Evolutionary conservation across 2,888 invertebrate genomes (phyloP).

Genomic region (Pantelozetes paolii): DNA sequence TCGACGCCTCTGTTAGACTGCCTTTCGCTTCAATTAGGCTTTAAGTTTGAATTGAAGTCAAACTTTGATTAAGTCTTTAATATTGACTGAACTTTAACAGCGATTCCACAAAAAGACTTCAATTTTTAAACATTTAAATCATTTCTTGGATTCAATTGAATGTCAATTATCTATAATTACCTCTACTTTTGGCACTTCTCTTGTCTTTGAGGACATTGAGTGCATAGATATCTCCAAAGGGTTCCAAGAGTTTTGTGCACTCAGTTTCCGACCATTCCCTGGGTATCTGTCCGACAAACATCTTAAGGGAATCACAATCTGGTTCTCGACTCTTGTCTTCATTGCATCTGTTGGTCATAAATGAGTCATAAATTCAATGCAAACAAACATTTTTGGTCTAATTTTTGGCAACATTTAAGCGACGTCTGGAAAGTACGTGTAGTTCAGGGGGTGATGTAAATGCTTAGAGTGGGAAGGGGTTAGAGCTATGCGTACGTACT

Average conservation of each 20-base stretch:
- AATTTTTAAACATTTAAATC: too few relatives aligned
- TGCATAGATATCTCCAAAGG: slow-evolving; percentile 93
- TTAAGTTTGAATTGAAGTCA: too few relatives aligned
- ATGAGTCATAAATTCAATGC: not conserved
- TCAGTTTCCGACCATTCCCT: slow-evolving; percentile 97
- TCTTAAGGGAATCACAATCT: slow-evolving; percentile 98
- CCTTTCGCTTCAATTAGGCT: too few relatives aligned
- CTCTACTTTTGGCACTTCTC: slow-evolving; percentile 94
- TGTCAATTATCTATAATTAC: slow-evolving; percentile 62
- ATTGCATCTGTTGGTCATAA: not conserved
- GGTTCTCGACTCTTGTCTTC: slow-evolving; percentile 59
- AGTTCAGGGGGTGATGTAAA: too few relatives aligned
- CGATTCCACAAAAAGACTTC: too few relatives aligned
- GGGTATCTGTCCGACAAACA: slow-evolving; percentile 98
- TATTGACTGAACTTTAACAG: too few relatives aligned
- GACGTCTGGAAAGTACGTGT: too few relatives aligned
- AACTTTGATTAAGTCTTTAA: not conserved
- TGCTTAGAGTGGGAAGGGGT: too few relatives aligned
- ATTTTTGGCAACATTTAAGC: too few relatives aligned
- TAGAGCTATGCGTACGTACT: too few relatives aligned
- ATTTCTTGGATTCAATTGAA: not conserved
- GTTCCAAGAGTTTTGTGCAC: slow-evolving; percentile 90
- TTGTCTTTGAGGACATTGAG: slow-evolving; percentile 97
- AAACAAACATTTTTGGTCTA: not conserved
- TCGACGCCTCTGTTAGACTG: too few relatives aligned